These are phyloP conservation scores for Mormyrus proboscirostris DNA, from an alignment of 2,797 vertebrate species.

Conservation along the genomic window DNA sequence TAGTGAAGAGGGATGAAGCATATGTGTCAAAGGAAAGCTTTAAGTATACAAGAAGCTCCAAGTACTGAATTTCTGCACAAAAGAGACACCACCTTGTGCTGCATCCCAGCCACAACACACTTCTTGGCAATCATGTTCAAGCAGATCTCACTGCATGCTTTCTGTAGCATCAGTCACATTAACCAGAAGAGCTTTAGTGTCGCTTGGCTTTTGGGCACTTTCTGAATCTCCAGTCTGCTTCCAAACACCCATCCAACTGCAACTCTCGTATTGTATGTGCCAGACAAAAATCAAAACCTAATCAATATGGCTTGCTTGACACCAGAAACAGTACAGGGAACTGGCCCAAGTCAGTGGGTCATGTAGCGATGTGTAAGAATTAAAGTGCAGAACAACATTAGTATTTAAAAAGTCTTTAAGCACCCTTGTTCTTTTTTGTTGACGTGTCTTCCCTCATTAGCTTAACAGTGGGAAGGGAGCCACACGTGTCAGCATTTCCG, in stretches of 20 bases:
- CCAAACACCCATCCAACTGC: not conserved
- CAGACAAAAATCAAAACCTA: not conserved
- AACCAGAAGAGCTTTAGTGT: not conserved
- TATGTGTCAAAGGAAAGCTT: not conserved
- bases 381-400: slow-evolving; percentile 13
- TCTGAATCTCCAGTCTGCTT: not conserved
- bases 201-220: not conserved
- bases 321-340: not conserved
- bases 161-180: not conserved
- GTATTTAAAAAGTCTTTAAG: slow-evolving; percentile 9
- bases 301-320: not conserved
- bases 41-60: not conserved
- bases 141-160: not conserved
- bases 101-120: not conserved
- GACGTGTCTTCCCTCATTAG: not conserved
- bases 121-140: not conserved
- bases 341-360: not conserved
- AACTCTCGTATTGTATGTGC: not conserved
- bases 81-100: not conserved
- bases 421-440: slow-evolving; percentile 6
- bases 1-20: not conserved
- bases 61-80: not conserved
- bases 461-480: not conserved
- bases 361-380: not conserved
- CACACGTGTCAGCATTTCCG: not conserved